These are phyloP conservation scores for Sakesphorus luctuosus DNA, from an alignment of 2,113 vertebrate genomes.

Conservation along the genomic window DNA sequence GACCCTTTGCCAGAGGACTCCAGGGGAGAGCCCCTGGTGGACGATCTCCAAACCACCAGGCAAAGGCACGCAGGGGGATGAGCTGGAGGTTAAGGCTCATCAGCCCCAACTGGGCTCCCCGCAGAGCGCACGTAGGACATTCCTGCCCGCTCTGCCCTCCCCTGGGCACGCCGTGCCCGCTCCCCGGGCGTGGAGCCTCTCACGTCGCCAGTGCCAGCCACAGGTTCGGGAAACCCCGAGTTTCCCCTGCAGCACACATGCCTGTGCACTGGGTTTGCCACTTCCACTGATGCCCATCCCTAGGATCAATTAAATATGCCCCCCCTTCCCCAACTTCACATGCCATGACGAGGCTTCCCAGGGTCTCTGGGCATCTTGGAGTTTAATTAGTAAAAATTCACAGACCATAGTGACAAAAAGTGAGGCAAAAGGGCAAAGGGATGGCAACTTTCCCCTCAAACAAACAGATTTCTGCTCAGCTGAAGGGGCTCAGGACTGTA, in stretches of 20 bases:
- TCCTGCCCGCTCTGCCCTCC: not conserved
- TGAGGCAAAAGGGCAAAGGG: not conserved
- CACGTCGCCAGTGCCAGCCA: not conserved
- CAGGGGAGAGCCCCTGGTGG: not conserved
- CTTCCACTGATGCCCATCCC: not conserved
- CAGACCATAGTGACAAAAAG: not conserved
- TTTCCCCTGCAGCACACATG: not conserved
- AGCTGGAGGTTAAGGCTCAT: not conserved
- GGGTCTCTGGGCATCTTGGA: not conserved
- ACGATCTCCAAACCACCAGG: not conserved
- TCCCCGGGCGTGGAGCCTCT: not conserved
- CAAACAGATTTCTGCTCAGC: not conserved
- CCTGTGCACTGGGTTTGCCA: not conserved
- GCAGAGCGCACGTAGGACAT: not conserved
- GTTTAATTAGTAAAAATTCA: not conserved
- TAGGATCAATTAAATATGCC: not conserved
- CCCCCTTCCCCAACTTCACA: not conserved
- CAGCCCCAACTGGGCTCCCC: not conserved
- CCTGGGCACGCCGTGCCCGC: not conserved
- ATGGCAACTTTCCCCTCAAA: not conserved
- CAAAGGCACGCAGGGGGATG: not conserved
- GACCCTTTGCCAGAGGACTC: not conserved
- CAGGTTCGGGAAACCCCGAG: not conserved
- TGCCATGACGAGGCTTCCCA: accelerated
- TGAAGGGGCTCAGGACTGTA: not conserved